Evolutionary conservation across 2,888 invertebrate species (phyloP), one percentile per base, ranked within the genome.

Genomic region (Hyposoter didymator): DNA sequence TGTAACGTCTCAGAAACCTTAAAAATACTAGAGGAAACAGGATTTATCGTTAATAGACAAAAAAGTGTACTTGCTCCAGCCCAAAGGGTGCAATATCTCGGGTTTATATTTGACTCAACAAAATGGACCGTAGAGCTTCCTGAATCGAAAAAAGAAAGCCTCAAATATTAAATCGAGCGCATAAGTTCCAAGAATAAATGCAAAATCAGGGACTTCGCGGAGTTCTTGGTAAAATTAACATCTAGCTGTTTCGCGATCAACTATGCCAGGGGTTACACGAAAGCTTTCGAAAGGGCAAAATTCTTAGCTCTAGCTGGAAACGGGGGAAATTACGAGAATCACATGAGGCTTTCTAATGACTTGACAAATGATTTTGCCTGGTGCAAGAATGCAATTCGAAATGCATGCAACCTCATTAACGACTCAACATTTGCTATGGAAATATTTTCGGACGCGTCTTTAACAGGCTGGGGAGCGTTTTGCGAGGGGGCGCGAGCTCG

Each of bases 71-170:
- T 47, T 67, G 19, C 47, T 43, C 67, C 78, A 76, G 22, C 43
- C 49, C 49, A 76, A 70, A 81, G 70, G 75, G 32, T 62, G 17
- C 22, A 73, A 67, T 73, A 72, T 76, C 75, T 84, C 55, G 70
- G 80, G 7, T 73, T 85, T 45, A 43, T 79, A 3, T 76, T 85
- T 66, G 80, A 85, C 73, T 83, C 74, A 17, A 35, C 35, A 0
- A 67, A 72, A 39, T 83, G 62, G 76, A 35, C 49, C 43, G 55
- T 87, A 8, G 84, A 84, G n/a, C 52, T 85, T 2, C 47, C 85
- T 19, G 32, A 22, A 12, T 52, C 76, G 19, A 84, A 86, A 72
- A 79, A 69, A 28, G 72, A 52, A 28, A 62, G 22, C 8, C 59
- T 87, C 22, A 17, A 43, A 17, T 17, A 80, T 39, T 55, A 70